Evolutionary conservation across 2,888 invertebrate species (phyloP).

Genomic region (Euclidia mi): DNA sequence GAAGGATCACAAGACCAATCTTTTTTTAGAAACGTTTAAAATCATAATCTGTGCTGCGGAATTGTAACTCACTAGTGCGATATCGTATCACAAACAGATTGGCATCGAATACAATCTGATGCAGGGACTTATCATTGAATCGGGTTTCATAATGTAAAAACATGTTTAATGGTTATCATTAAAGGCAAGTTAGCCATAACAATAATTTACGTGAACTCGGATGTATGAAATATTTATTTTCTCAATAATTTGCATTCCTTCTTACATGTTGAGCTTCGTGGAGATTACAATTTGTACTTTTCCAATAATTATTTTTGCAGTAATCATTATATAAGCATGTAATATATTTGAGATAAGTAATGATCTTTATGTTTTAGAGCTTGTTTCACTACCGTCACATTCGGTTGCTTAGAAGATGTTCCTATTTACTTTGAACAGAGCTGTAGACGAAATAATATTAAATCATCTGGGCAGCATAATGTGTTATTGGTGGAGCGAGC

Average conservation of each 20-base stretch:
- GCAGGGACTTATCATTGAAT: conserved; percentile 33
- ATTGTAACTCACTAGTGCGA: conserved; percentile 74
- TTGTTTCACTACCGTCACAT: conserved; percentile 5
- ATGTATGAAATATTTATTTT: conserved; percentile 55
- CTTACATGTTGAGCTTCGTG: conserved; percentile 63
- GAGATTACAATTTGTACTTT: conserved; percentile 54
- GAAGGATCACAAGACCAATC: conserved; percentile 71
- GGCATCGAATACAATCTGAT: conserved; percentile 39
- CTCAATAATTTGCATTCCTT: conserved; percentile 71
- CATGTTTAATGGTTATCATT: conserved; percentile 33
- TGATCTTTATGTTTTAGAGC: conserved; percentile 31
- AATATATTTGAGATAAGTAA: conserved; percentile 42
- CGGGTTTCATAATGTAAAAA: conserved; percentile 19
- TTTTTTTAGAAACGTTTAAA: conserved; percentile 63
- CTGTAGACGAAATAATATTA: background rate
- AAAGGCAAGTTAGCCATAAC: conserved; percentile 39
- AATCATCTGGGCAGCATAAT: conserved; percentile 1
- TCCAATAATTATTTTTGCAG: conserved; percentile 38
- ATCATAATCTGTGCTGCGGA: conserved; percentile 73
- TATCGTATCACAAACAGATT: conserved; percentile 51
- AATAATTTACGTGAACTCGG: conserved; percentile 46
- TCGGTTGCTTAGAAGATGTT: background rate
- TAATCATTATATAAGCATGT: conserved; percentile 48
- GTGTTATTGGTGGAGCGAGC: conserved; percentile 8
- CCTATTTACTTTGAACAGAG: background rate